These are phyloP conservation scores for Cremastobaeus sp. DNA, from an alignment of 2,888 invertebrate genomes.

Conservation along the genomic window DNA sequence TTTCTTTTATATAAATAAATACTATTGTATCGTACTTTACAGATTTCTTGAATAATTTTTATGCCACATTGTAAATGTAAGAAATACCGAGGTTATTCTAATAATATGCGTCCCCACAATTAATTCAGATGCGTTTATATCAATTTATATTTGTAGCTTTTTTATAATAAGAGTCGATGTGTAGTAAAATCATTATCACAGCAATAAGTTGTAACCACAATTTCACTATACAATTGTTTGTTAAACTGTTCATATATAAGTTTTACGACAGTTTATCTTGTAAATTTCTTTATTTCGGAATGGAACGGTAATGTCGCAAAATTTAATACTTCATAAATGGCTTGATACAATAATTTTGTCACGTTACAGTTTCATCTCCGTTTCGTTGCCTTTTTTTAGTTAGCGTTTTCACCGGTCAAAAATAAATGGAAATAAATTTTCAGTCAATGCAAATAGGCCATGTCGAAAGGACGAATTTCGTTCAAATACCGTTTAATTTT, in stretches of 20 bases:
- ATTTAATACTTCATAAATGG: neutral
- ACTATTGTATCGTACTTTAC: too few relatives aligned
- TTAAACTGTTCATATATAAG: conserved; percentile 31
- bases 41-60: conserved; percentile 26
- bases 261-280: conserved; percentile 29
- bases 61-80: conserved; percentile 16
- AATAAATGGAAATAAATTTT: conserved; percentile 38
- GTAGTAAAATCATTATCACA: conserved; percentile 10
- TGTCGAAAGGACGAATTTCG: conserved; percentile 29
- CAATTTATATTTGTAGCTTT: conserved; percentile 21
- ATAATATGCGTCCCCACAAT: conserved; percentile 9
- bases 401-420: conserved; percentile 24
- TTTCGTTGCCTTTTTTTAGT: conserved; percentile 33
- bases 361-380: conserved; percentile 29
- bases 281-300: conserved; percentile 28
- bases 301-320: conserved; percentile 29
- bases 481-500: conserved; percentile 32
- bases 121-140: conserved; percentile 28
- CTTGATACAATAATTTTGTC: conserved; percentile 11
- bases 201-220: conserved; percentile 33
- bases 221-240: conserved; percentile 24
- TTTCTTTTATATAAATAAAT: conserved; percentile 14
- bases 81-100: conserved; percentile 12
- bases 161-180: conserved; percentile 28
- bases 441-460: conserved; percentile 44